Conservation (phyloP, 1,140 invertebrate species). For the Halesus radiatus region DNA sequence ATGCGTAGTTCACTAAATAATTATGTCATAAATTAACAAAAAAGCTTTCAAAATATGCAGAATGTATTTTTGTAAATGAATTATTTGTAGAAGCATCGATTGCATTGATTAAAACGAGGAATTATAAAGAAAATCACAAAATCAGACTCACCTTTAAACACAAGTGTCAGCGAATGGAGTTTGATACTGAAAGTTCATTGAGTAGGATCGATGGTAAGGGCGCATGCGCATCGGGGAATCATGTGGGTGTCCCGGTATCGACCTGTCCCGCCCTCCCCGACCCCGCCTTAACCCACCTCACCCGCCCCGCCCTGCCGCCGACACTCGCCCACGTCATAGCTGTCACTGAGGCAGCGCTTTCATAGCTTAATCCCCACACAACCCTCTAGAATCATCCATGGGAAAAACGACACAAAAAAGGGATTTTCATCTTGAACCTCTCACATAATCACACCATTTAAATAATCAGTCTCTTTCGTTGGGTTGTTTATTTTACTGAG, state of each 20-base stretch:
- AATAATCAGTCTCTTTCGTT: background rate
- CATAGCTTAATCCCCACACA: background rate
- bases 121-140: background rate
- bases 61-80: too few relatives aligned
- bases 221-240: constrained; percentile 46
- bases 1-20: too few relatives aligned
- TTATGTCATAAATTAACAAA: too few relatives aligned
- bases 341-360: constrained; percentile 13
- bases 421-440: background rate
- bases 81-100: too few relatives aligned
- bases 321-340: constrained; percentile 3
- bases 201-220: constrained; percentile 49
- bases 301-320: constrained; percentile 11
- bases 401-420: background rate
- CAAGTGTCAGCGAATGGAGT: constrained; percentile 47
- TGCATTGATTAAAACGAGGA: too few relatives aligned
- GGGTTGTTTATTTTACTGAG: background rate
- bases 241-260: constrained; percentile 52
- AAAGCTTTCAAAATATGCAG: too few relatives aligned
- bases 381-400: constrained; percentile 6
- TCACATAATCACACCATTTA: background rate
- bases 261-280: constrained; percentile 33
- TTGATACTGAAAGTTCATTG: constrained; percentile 46
- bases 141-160: constrained; percentile 46
- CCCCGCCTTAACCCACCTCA: background rate